phyloP scores from a whole-genome alignment of 2,113 vertebrate genomes.

The Cyphomyrus plagiostoma region DNA sequence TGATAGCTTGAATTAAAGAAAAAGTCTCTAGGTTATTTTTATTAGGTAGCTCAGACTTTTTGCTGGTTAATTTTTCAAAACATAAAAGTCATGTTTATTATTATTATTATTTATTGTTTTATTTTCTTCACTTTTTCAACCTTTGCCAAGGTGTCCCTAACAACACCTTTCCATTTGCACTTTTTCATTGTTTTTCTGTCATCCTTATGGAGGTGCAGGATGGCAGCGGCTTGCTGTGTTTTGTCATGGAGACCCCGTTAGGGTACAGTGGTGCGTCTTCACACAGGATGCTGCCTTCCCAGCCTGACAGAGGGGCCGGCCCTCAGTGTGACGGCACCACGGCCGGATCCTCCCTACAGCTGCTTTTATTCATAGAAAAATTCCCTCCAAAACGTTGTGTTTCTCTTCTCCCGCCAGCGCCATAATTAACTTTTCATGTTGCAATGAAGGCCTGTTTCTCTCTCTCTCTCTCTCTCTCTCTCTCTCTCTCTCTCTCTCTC shows the following conservation, averaged over 20 bases:
- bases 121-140: background rate
- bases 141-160: background rate
- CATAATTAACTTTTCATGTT: conserved; percentile 80
- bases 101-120: background rate
- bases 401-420: conserved; percentile 75
- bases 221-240: background rate
- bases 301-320: conserved; percentile 24
- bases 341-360: conserved; percentile 62
- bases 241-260: background rate
- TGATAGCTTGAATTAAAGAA: background rate
- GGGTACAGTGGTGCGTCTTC: background rate
- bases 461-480: background rate
- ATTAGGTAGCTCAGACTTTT: background rate
- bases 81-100: background rate
- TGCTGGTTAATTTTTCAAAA: background rate
- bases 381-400: conserved; percentile 66
- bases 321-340: conserved; percentile 42
- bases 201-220: background rate
- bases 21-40: background rate
- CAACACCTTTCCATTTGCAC: background rate
- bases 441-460: conserved; percentile 57
- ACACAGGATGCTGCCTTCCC: background rate
- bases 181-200: background rate
- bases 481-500: background rate
- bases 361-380: conserved; percentile 77